phyloP scores from a whole-genome alignment of 2,113 vertebrate genomes.

The Gorilla gorilla region DNA sequence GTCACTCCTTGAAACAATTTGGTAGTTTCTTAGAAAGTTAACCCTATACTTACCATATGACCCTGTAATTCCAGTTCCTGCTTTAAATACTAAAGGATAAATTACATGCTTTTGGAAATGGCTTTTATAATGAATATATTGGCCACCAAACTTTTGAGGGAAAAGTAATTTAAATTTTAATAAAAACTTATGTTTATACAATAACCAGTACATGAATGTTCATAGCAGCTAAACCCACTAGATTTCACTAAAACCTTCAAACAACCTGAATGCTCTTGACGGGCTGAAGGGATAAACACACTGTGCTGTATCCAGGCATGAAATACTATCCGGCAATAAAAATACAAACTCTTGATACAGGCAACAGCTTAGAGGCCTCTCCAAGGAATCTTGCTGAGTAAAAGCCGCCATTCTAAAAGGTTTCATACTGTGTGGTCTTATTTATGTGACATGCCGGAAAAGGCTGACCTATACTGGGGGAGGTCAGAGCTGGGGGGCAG shows the following conservation, averaged over 20 bases:
- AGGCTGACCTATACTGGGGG: rapidly evolving
- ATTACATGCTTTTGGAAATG: background rate
- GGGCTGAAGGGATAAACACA: rapidly evolving
- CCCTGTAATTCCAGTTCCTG: background rate
- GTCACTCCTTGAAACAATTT: background rate
- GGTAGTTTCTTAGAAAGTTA: background rate
- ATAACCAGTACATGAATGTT: background rate
- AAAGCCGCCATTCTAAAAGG: background rate
- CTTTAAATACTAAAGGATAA: background rate
- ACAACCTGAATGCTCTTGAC: no score
- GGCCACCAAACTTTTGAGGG: background rate
- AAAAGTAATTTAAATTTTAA: background rate
- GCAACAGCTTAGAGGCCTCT: rapidly evolving
- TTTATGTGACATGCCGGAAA: background rate
- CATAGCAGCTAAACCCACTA: background rate
- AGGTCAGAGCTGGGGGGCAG: no score
- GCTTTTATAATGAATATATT: background rate
- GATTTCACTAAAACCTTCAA: background rate
- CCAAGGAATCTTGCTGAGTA: rapidly evolving
- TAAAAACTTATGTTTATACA: background rate
- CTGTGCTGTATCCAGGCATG: rapidly evolving
- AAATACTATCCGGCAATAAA: rapidly evolving
- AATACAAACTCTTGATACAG: rapidly evolving
- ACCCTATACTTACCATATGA: rapidly evolving
- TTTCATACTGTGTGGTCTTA: rapidly evolving